Percentiles rank a stretch among this genome's conserved stretches.
phyloP scores from a whole-genome alignment of 2,888 invertebrate genomes.

The Allolobophora icterica region DNA sequence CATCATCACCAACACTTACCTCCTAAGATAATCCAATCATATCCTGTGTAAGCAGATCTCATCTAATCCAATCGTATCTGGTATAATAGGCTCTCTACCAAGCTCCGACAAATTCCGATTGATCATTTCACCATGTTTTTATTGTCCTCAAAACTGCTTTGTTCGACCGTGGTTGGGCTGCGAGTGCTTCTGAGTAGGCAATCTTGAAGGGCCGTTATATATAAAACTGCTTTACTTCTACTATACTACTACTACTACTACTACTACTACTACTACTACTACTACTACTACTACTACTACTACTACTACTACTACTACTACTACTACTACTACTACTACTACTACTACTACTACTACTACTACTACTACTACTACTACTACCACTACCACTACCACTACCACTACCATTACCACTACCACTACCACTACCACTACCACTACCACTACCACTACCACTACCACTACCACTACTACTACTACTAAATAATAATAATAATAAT shows the following conservation, averaged over 20 bases:
- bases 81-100: no score
- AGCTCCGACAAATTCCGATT: no score
- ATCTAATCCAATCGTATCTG: no score
- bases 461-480: slow-evolving; percentile 17
- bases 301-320: not conserved
- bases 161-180: no score
- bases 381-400: not conserved
- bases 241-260: not conserved
- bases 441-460: slow-evolving; percentile 17
- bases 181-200: no score
- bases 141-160: no score
- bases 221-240: no score
- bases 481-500: not conserved
- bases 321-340: not conserved
- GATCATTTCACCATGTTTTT: no score
- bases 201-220: no score
- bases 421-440: not conserved
- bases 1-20: not conserved
- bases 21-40: no score
- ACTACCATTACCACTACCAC: not conserved
- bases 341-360: not conserved
- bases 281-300: not conserved
- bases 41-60: no score
- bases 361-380: not conserved
- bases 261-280: not conserved